A percentile compares a stretch with the other conserved stretches of the same genome.
Conservation (phyloP, 2,797 vertebrate species). For the Remorina albescens region DNA sequence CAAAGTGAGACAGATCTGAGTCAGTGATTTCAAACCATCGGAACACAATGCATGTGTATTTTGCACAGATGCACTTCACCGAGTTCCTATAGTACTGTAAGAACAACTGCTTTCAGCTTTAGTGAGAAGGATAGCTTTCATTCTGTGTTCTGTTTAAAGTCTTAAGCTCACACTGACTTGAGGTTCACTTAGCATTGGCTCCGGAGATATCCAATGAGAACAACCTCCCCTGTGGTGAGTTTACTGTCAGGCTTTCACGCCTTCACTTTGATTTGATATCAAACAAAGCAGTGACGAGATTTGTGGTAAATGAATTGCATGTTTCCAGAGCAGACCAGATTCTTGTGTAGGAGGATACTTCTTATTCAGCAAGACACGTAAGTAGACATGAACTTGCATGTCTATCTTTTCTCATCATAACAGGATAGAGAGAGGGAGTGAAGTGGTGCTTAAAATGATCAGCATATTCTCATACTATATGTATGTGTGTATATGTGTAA, state of each 20-base stretch:
- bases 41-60: neutral
- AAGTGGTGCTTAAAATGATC: too few relatives aligned
- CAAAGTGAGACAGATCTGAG: slow-evolving; percentile 14
- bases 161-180: neutral
- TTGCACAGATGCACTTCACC: neutral
- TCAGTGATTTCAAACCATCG: slow-evolving; percentile 1
- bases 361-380: neutral
- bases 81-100: neutral
- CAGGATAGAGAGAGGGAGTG: neutral
- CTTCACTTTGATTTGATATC: neutral
- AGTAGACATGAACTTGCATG: neutral
- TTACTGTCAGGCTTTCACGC: neutral
- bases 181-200: neutral
- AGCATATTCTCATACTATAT: too few relatives aligned
- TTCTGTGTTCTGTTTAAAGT: neutral
- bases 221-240: too few relatives aligned
- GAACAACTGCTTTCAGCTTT: neutral
- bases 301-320: neutral
- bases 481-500: too few relatives aligned
- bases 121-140: neutral
- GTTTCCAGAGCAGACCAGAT: neutral
- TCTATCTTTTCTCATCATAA: neutral
- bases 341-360: neutral
- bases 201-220: neutral
- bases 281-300: neutral